phyloP scores from a whole-genome alignment of 2,888 invertebrate species.

The Caenorhabditis becei region DNA sequence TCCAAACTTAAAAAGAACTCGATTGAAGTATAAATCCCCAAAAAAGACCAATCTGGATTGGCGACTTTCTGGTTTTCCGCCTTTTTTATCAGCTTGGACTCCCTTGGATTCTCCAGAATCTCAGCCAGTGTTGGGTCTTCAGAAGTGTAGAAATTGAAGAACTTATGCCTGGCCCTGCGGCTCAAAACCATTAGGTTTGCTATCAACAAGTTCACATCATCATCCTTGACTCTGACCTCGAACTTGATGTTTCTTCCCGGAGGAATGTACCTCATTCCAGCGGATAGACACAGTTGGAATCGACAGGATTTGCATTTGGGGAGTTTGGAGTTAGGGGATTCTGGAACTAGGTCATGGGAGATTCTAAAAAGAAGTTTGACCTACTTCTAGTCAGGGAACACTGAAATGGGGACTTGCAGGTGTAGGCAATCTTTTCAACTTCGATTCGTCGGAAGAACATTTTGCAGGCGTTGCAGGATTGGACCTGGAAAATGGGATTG shows the following conservation, averaged over 20 bases:
- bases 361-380: too few relatives aligned
- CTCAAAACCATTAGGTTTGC: constrained; percentile 6
- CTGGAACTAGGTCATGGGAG: too few relatives aligned
- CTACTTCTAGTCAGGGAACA: constrained; percentile 25
- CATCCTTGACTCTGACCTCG: not conserved
- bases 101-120: constrained; percentile 1
- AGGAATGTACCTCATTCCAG: constrained; percentile 31
- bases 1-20: constrained; percentile 33
- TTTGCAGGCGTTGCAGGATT: constrained; percentile 41
- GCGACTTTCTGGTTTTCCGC: not conserved
- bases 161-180: constrained; percentile 24
- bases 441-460: constrained; percentile 43
- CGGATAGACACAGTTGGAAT: constrained; percentile 18
- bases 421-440: constrained; percentile 34
- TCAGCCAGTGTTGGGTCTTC: constrained; percentile 28
- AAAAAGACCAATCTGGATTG: constrained; percentile 23
- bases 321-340: too few relatives aligned
- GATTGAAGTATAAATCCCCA: constrained; percentile 15
- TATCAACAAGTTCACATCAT: not conserved
- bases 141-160: constrained; percentile 21
- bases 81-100: not conserved
- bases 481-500: constrained; percentile 34
- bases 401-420: constrained; percentile 23
- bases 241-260: constrained; percentile 19
- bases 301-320: constrained; percentile 25